A percentile compares a stretch with the other conserved stretches of the same genome.
Conservation (phyloP, 1,140 invertebrate species). For the Prorops nasuta region DNA sequence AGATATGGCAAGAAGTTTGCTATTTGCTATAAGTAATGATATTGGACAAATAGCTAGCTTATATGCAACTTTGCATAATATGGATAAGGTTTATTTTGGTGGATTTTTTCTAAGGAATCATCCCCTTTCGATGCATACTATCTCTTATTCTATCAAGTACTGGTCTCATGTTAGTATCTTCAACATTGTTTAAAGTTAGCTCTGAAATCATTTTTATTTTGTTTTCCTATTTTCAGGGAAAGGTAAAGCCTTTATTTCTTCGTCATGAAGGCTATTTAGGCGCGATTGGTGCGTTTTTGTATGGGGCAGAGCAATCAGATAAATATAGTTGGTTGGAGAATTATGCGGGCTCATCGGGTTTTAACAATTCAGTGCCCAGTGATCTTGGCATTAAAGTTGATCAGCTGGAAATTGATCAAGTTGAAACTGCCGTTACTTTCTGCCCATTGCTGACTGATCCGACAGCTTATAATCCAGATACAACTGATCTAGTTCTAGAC, state of each 20-base stretch:
- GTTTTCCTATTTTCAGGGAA: slow-evolving; percentile 46
- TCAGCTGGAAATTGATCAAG: slow-evolving; percentile 70
- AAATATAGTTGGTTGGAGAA: slow-evolving; percentile 75
- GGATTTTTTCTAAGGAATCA: slow-evolving; percentile 77
- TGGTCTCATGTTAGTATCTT: slow-evolving; percentile 64
- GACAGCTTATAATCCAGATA: slow-evolving; percentile 78
- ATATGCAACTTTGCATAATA: slow-evolving; percentile 67
- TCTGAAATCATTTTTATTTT: slow-evolving; percentile 5
- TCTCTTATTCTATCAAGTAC: slow-evolving; percentile 73
- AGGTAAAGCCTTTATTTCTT: slow-evolving; percentile 71
- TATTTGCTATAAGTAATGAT: slow-evolving; percentile 76
- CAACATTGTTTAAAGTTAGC: slow-evolving; percentile 2
- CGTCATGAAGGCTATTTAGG: slow-evolving; percentile 78
- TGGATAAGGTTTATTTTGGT: slow-evolving; percentile 73
- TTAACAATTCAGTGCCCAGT: slow-evolving; percentile 58
- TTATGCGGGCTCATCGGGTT: slow-evolving; percentile 72
- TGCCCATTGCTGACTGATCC: slow-evolving; percentile 68
- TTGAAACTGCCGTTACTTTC: slow-evolving; percentile 62
- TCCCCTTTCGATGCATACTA: slow-evolving; percentile 74
- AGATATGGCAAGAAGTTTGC: slow-evolving; percentile 70
- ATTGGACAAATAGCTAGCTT: slow-evolving; percentile 76
- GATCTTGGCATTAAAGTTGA: slow-evolving; percentile 58
- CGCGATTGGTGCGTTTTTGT: slow-evolving; percentile 76
- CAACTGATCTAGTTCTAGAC: slow-evolving; percentile 83
- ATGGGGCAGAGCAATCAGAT: slow-evolving; percentile 66